Percentiles rank a stretch among this genome's conserved stretches.
These are phyloP conservation scores for Ellobius talpinus DNA, from an alignment of 2,113 vertebrate species.

Conservation along the genomic window DNA sequence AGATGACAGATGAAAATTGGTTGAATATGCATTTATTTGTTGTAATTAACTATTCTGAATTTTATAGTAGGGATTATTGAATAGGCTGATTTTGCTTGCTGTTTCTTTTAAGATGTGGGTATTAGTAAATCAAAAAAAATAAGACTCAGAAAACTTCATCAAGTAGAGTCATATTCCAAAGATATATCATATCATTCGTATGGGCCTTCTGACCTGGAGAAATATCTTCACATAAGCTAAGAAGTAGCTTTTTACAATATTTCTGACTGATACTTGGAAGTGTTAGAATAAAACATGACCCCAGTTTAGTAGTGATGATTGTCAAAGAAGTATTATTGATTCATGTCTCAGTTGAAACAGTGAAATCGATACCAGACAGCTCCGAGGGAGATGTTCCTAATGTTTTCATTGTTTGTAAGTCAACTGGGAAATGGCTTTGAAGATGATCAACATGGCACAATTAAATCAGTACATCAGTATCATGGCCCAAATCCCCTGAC, in stretches of 20 bases:
- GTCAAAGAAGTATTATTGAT: constrained; percentile 75
- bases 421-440: constrained; percentile 60
- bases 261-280: constrained; percentile 60
- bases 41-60: neutral
- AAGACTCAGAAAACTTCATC: neutral
- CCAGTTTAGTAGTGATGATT: constrained; percentile 69
- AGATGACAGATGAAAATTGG: neutral
- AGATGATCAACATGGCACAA: constrained; percentile 41
- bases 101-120: neutral
- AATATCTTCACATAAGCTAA: neutral
- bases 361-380: constrained; percentile 74
- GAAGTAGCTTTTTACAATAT: constrained; percentile 30
- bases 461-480: constrained; percentile 8
- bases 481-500: neutral
- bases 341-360: constrained; percentile 62
- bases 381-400: constrained; percentile 62
- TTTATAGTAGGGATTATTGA: neutral
- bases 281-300: constrained; percentile 50
- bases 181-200: neutral
- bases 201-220: neutral
- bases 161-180: neutral
- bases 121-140: neutral
- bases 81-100: neutral
- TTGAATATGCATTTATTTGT: neutral
- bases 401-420: constrained; percentile 65